Conservation (phyloP, 2,888 invertebrate genomes). For the Drosophila rellima region DNA sequence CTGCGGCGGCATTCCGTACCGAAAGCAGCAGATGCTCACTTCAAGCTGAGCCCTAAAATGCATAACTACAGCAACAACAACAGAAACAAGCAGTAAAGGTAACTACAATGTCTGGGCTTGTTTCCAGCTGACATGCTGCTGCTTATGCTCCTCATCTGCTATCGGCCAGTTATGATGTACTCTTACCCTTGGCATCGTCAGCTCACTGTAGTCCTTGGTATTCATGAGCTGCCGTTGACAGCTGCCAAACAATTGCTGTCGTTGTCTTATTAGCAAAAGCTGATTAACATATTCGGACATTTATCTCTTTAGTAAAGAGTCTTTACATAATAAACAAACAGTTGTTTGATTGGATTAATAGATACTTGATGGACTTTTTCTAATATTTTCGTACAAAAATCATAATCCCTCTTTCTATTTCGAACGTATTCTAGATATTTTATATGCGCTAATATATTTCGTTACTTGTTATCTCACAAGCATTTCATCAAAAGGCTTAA, state of each 20-base stretch:
- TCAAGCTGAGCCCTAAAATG: constrained; percentile 42
- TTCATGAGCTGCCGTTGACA: constrained; percentile 34
- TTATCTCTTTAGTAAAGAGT: constrained; percentile 4
- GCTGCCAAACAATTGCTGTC: constrained; percentile 43
- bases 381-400: too few species aligned
- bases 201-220: constrained; percentile 15
- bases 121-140: constrained; percentile 47
- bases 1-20: constrained; percentile 41
- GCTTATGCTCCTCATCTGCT: constrained; percentile 26
- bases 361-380: background rate
- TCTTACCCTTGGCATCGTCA: constrained; percentile 10
- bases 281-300: constrained; percentile 26
- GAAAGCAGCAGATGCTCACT: constrained; percentile 52
- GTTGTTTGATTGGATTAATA: background rate
- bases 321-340: background rate
- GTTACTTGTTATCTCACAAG: too few species aligned
- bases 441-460: background rate
- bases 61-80: constrained; percentile 33
- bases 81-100: constrained; percentile 12
- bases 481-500: background rate
- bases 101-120: constrained; percentile 30
- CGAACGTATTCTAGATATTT: background rate
- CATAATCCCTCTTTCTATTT: too few species aligned
- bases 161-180: constrained; percentile 40
- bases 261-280: constrained; percentile 33